Evolutionary conservation across 2,888 invertebrate genomes (phyloP).

Genomic region (Rambutsinella grinnellia): DNA sequence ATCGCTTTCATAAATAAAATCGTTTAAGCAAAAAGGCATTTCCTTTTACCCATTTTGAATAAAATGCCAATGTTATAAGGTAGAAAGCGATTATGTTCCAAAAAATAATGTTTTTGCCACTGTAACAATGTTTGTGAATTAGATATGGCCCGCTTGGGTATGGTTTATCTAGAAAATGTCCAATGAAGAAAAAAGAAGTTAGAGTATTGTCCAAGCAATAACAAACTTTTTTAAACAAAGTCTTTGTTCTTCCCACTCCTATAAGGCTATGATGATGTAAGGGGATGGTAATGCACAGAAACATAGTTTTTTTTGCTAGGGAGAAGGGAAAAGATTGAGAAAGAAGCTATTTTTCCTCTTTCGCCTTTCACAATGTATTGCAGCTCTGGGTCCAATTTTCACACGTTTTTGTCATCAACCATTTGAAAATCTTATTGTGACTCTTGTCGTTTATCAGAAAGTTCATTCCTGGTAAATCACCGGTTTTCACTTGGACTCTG

Average conservation of each 20-base stretch:
- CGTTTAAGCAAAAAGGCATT: too few relatives aligned
- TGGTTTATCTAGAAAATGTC: slow-evolving; percentile 63
- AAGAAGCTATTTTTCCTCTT: slow-evolving; percentile 34
- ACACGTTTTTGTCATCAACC: slow-evolving; percentile 66
- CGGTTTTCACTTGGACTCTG: slow-evolving; percentile 44
- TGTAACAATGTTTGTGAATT: slow-evolving; percentile 46
- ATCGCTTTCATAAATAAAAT: too few relatives aligned
- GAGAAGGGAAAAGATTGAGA: neutral
- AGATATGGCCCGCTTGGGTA: slow-evolving; percentile 65
- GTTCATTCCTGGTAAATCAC: slow-evolving; percentile 67
- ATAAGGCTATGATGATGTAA: neutral
- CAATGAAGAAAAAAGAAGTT: slow-evolving; percentile 35
- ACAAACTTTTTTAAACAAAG: too few relatives aligned
- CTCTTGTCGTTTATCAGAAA: slow-evolving; percentile 66
- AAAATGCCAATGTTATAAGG: too few relatives aligned
- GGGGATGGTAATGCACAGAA: neutral
- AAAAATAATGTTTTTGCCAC: too few relatives aligned
- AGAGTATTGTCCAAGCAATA: slow-evolving; percentile 29
- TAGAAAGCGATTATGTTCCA: too few relatives aligned
- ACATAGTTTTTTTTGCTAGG: neutral
- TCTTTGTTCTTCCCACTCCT: too few relatives aligned
- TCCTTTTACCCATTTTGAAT: too few relatives aligned
- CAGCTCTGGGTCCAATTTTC: slow-evolving; percentile 66
- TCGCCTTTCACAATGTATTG: slow-evolving; percentile 65
- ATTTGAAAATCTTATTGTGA: slow-evolving; percentile 56